Evolutionary conservation across 2,888 invertebrate genomes (phyloP).

Genomic region (Drosophila dives): DNA sequence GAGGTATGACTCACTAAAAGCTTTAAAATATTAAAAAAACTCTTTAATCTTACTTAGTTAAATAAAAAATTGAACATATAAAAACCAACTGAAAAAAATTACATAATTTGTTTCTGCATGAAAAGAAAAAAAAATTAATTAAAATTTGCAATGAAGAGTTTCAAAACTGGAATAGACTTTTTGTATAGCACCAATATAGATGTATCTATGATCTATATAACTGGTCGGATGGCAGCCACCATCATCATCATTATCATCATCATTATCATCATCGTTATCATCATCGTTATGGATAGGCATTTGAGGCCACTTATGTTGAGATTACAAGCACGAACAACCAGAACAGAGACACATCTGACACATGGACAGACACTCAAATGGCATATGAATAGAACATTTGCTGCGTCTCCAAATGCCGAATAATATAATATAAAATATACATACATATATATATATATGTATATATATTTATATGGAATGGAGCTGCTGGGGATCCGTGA

Average conservation of each 20-base stretch:
- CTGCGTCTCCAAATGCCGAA: slow-evolving; percentile 30
- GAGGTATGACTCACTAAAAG: accelerated
- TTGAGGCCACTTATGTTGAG: slow-evolving; percentile 72
- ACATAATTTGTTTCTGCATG: neutral
- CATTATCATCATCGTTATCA: slow-evolving; percentile 11
- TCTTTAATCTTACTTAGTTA: neutral
- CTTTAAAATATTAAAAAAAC: neutral
- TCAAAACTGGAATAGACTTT: neutral
- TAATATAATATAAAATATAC: slow-evolving; percentile 20
- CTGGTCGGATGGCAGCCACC: slow-evolving; percentile 47
- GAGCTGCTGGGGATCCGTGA: slow-evolving; percentile 11
- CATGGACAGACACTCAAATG: slow-evolving; percentile 31
- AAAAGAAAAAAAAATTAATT: neutral
- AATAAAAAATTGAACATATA: neutral
- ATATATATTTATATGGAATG: neutral
- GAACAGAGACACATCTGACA: slow-evolving; percentile 10
- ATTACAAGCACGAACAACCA: slow-evolving; percentile 55
- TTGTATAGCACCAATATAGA: neutral
- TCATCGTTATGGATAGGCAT: slow-evolving; percentile 55
- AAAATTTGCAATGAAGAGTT: neutral
- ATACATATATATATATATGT: neutral
- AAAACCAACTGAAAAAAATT: neutral
- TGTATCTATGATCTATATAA: neutral
- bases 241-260: slow-evolving; percentile 30
- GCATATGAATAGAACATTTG: slow-evolving; percentile 23